Evolutionary conservation across 1,140 invertebrate species (phyloP).

Genomic region (Solenopsis invicta): DNA sequence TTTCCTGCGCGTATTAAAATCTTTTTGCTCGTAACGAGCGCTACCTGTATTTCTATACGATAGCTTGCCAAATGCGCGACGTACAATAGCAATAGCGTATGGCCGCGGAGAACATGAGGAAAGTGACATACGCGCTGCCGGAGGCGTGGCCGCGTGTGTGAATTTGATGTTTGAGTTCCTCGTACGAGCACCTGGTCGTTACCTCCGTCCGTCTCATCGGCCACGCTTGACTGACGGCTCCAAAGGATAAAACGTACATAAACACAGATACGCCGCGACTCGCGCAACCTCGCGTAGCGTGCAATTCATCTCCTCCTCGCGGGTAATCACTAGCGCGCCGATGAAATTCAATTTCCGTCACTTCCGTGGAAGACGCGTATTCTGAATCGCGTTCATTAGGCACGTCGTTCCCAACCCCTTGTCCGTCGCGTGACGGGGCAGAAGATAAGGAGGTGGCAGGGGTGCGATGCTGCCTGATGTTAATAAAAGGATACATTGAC

Average conservation of each 20-base stretch:
- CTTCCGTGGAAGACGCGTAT: conserved; percentile 68
- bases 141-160: conserved; percentile 54
- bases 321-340: conserved; percentile 59
- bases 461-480: conserved; percentile 55
- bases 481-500: conserved; percentile 65
- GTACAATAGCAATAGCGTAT: conserved; percentile 48
- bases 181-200: conserved; percentile 54
- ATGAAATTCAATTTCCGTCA: conserved; percentile 75
- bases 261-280: conserved; percentile 65
- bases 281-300: conserved; percentile 47
- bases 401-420: conserved; percentile 58
- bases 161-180: conserved; percentile 68
- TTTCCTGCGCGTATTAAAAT: conserved; percentile 6
- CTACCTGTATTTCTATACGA: conserved; percentile 29
- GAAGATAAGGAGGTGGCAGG: conserved; percentile 55
- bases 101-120: conserved; percentile 23
- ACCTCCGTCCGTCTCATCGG: conserved; percentile 52
- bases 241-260: conserved; percentile 59
- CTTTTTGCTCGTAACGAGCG: neutral
- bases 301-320: conserved; percentile 67
- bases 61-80: neutral
- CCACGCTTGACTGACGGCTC: conserved; percentile 59
- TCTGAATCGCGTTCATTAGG: conserved; percentile 73
- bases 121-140: conserved; percentile 59
- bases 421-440: conserved; percentile 41